Evolutionary conservation across 37 sponge, comb jelly and placozoan genomes (phyloP).

Genomic region (Chondrosia reniformis): DNA sequence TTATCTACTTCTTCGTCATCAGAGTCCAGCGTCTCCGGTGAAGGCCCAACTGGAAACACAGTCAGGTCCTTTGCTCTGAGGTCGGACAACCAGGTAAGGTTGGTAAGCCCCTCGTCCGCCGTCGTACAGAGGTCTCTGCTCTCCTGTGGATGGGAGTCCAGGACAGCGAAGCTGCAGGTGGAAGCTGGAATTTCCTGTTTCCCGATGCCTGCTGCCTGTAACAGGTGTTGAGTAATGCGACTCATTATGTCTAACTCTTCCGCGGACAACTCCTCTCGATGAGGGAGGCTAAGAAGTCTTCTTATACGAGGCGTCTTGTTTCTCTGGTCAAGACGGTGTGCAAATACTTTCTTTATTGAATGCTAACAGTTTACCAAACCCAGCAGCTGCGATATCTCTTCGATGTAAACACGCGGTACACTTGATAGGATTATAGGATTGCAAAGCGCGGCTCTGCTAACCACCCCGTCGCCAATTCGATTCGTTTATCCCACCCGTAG

Average conservation of each 20-base stretch:
- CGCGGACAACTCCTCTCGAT: not conserved
- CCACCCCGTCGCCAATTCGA: not conserved
- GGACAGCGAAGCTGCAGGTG: not conserved
- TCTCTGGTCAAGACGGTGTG: no score
- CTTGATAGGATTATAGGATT: no score
- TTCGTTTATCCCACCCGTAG: constrained; percentile 24
- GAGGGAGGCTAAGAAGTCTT: not conserved
- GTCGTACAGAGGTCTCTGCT: constrained; percentile 5
- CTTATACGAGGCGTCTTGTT: not conserved
- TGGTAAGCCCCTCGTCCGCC: constrained; percentile 77
- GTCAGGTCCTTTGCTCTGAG: constrained; percentile 40
- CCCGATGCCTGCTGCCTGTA: constrained; percentile 6
- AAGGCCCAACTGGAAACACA: not conserved
- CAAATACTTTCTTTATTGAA: no score
- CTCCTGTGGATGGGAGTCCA: not conserved
- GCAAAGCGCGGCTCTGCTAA: not conserved
- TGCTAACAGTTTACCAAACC: no score
- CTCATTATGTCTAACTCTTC: not conserved
- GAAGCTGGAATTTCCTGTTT: not conserved
- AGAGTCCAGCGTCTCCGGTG: not conserved
- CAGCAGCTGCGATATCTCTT: no score
- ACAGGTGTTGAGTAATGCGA: not conserved
- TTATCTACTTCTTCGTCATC: constrained; percentile 3
- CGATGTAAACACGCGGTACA: no score
- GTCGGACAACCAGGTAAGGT: constrained; percentile 81